Percentiles rank a stretch among this genome's conserved stretches.
phyloP scores from a whole-genome alignment of 2,888 invertebrate species.

The Nomada fucata region DNA sequence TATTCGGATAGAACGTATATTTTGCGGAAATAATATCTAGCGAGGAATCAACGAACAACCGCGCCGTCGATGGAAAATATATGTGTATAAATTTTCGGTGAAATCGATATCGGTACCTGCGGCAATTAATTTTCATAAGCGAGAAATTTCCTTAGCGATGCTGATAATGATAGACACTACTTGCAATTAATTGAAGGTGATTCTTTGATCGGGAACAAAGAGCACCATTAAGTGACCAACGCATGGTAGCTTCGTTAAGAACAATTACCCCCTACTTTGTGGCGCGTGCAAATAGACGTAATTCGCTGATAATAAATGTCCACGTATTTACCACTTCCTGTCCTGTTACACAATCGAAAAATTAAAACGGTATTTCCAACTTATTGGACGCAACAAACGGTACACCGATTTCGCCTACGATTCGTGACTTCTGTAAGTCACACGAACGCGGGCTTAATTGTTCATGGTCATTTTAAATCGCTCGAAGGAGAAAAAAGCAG shows the following conservation, averaged over 20 bases:
- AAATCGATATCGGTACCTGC: too few species aligned
- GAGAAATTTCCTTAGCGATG: not conserved
- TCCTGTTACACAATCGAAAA: slow-evolving; percentile 5
- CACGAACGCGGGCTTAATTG: not conserved
- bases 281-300: slow-evolving; percentile 1
- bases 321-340: slow-evolving; percentile 15
- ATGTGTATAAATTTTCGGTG: too few species aligned
- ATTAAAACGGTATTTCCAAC: slow-evolving; percentile 1
- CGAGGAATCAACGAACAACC: too few species aligned
- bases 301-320: slow-evolving; percentile 10
- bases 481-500: too few species aligned
- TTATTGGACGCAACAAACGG: not conserved
- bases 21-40: too few species aligned
- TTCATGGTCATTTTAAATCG: not conserved
- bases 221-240: slow-evolving; percentile 17
- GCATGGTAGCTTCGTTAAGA: slow-evolving; percentile 25
- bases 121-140: not conserved
- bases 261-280: slow-evolving; percentile 29
- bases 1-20: too few species aligned
- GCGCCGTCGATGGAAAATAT: too few species aligned
- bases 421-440: not conserved
- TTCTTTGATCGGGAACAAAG: slow-evolving; percentile 8
- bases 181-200: slow-evolving; percentile 13
- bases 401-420: not conserved
- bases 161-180: not conserved